Evolutionary conservation across 2,113 vertebrate genomes (phyloP).

Genomic region (Cisticola juncidis): DNA sequence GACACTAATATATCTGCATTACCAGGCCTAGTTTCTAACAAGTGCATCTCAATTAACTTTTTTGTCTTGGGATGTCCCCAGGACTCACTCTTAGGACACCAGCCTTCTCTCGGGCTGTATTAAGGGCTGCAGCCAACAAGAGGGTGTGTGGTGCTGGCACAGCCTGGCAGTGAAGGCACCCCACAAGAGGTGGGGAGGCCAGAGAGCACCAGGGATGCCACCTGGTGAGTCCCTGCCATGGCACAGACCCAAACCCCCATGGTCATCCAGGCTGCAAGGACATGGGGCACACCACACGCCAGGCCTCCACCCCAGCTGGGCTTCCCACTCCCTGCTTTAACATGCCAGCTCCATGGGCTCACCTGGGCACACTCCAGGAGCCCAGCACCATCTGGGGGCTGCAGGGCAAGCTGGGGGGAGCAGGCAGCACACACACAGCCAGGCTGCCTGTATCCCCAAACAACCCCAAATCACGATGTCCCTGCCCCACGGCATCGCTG

Average conservation of each 20-base stretch:
- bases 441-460: slow-evolving; percentile 40
- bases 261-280: neutral
- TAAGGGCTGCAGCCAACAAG: neutral
- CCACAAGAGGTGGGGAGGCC: neutral
- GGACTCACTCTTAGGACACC: neutral
- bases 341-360: neutral
- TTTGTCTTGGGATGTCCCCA: neutral
- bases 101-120: neutral
- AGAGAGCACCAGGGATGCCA: neutral
- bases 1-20: neutral
- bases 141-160: neutral
- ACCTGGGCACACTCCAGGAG: neutral
- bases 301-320: rapidly evolving
- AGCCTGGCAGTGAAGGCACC: neutral
- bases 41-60: neutral
- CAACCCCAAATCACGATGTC: slow-evolving; percentile 17
- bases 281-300: neutral
- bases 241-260: neutral
- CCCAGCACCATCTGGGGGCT: neutral
- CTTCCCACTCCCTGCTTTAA: neutral
- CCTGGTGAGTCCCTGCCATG: neutral
- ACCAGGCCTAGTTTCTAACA: neutral
- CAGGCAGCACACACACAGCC: neutral
- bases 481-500: slow-evolving; percentile 16
- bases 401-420: neutral